Base-by-base conservation (phyloP, 2,888 invertebrate species). In the Xylota sylvarum region DNA sequence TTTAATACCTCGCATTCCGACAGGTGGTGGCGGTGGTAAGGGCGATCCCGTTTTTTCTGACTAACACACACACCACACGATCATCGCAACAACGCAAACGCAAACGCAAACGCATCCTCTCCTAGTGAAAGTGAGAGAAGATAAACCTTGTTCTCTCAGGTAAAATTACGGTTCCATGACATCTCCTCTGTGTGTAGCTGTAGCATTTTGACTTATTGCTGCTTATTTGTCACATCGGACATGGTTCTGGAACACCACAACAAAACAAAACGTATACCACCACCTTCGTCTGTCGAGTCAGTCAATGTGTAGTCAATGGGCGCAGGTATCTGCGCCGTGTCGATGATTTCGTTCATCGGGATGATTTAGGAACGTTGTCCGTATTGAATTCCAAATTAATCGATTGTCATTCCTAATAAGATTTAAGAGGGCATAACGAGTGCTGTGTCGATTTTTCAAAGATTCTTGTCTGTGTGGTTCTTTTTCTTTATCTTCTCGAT, bases 171-270 rank as follows among this genome's bases (percentile, higher is more conserved):
- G 65, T 73, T 73, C 77, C 65, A 55, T 72, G 80, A 81, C 81
- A 65, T 67, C 65, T 70, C 56, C 58, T 46, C 40, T 72, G 23
- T 23, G 23, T 23, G 23, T 23, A 23, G 23, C 23, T 23, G 60
- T 48, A 62, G 37, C 89, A 89, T 85, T 88, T 88, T 91, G 90
- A 91, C 89, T 91, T 91, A 91, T 91, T 90, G 88, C 90, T 88
- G 87, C 89, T 90, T 90, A 92, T 92, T 92, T 92, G 91, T 92
- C 92, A 90, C 90, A 92, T 92, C 91, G 91, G 91, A 90, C 91
- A 91, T 91, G 91, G 89, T 88, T 85, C 37, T 23, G 70, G 52
- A 72, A 80, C 64, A 86, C 70, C 80, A 76, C 73, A 56, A 84
- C 74, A 82, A 77, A 74, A 65, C 69, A 69, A 43, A 37, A 17